Evolutionary conservation across 2,113 vertebrate species (phyloP).

Genomic region (Zapornia atra): DNA sequence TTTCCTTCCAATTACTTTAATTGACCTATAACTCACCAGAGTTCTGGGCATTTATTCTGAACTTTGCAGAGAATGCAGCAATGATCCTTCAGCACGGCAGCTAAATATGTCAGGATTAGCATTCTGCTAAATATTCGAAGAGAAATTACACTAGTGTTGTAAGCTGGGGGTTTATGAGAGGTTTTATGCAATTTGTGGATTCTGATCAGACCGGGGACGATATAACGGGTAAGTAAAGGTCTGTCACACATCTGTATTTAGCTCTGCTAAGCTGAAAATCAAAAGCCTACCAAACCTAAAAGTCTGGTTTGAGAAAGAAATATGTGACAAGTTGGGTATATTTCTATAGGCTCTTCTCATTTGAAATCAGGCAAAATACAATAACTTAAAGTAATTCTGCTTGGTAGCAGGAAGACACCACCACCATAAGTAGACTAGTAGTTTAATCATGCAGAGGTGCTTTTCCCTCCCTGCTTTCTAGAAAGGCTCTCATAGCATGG

Average conservation of each 20-base stretch:
- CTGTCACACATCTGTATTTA: conserved; percentile 44
- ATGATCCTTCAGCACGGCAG: not conserved
- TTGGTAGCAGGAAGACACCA: not conserved
- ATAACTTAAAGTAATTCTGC: not conserved
- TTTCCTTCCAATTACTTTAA: conserved; percentile 50
- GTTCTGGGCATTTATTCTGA: conserved; percentile 40
- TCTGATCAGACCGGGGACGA: conserved; percentile 25
- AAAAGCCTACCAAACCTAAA: not conserved
- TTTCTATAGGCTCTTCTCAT: not conserved
- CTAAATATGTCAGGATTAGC: conserved; percentile 49
- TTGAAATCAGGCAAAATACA: not conserved
- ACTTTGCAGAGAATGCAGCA: conserved; percentile 22
- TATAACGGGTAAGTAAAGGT: conserved; percentile 48
- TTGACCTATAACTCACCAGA: conserved; percentile 49
- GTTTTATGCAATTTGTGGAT: conserved; percentile 42
- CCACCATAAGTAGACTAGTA: fast-evolving
- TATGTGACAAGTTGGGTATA: not conserved
- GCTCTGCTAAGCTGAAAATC: conserved; percentile 24
- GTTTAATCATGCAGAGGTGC: not conserved
- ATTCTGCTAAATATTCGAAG: conserved; percentile 35
- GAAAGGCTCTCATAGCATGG: not conserved
- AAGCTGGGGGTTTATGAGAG: conserved; percentile 42
- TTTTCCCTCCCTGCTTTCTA: not conserved
- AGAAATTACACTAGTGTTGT: not conserved
- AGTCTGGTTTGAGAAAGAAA: not conserved